These are phyloP conservation scores for Portevinia maculata DNA, from an alignment of 2,888 invertebrate species.

Conservation along the genomic window DNA sequence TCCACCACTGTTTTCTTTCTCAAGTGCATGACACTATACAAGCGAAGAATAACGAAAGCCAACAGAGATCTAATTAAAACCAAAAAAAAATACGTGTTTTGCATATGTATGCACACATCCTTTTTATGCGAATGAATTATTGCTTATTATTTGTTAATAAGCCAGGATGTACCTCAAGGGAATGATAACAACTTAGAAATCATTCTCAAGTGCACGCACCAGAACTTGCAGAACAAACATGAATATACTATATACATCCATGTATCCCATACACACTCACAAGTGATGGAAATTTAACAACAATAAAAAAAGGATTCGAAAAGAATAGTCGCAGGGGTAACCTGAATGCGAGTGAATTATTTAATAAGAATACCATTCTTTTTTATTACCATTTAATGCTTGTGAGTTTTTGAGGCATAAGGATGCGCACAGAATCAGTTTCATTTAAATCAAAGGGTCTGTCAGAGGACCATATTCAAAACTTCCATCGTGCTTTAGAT, in stretches of 20 bases:
- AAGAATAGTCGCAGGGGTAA: slow-evolving; percentile 34
- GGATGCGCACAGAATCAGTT: slow-evolving; percentile 47
- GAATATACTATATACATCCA: slow-evolving; percentile 3
- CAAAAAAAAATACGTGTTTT: slow-evolving; percentile 31
- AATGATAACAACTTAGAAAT: slow-evolving; percentile 39
- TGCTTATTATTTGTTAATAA: slow-evolving; percentile 74
- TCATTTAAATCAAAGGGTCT: slow-evolving; percentile 29
- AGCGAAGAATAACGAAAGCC: slow-evolving; percentile 37
- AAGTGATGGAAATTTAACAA: slow-evolving; percentile 13
- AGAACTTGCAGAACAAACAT: slow-evolving; percentile 46
- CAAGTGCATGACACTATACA: slow-evolving; percentile 58
- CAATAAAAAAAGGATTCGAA: slow-evolving; percentile 26
- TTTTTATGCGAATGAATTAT: slow-evolving; percentile 69
- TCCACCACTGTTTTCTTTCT: slow-evolving; percentile 41
- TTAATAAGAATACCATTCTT: slow-evolving; percentile 55
- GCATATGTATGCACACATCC: slow-evolving; percentile 28
- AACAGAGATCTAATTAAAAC: slow-evolving; percentile 69
- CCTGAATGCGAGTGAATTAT: slow-evolving; percentile 48
- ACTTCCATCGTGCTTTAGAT: slow-evolving; percentile 38
- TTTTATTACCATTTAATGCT: slow-evolving; percentile 70
- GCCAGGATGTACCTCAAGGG: slow-evolving; percentile 69
- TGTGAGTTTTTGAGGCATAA: slow-evolving; percentile 43
- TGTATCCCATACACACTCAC: slow-evolving; percentile 6
- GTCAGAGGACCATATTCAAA: slow-evolving; percentile 28
- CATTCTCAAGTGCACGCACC: slow-evolving; percentile 65